Conservation (phyloP, 2,797 vertebrate species). For the Kryptopterus vitreolus region DNA sequence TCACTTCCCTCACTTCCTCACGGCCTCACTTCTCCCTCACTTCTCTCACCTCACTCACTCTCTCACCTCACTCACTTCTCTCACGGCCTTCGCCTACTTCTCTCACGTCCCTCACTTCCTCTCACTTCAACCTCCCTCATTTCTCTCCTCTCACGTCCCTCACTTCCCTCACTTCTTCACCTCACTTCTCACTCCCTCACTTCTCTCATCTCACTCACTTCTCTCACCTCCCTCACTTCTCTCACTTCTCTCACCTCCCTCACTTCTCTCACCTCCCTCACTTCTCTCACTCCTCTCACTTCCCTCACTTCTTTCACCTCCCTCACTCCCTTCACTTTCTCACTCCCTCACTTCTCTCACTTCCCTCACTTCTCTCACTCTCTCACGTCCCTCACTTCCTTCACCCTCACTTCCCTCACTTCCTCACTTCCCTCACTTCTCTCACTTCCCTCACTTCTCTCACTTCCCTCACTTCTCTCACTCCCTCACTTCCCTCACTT, state of each 20-base stretch:
- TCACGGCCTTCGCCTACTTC: no score
- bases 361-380: constrained; percentile 16
- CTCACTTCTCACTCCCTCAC: no score
- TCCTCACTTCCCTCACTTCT: no score
- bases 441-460: constrained; percentile 16
- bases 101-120: background rate
- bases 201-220: background rate
- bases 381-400: background rate
- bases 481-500: constrained; percentile 11
- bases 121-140: no score
- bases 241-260: background rate
- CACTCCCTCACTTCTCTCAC: no score
- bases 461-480: no score
- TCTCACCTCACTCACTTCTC: background rate
- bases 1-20: constrained; percentile 16
- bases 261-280: background rate
- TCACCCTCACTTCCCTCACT: no score
- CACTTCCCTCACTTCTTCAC: constrained; percentile 25
- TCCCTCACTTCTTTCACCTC: no score
- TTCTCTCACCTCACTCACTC: constrained; percentile 7
- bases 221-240: constrained; percentile 12
- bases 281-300: constrained; percentile 8
- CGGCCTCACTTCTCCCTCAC: no score
- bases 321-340: constrained; percentile 12
- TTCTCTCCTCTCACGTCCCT: no score